Percentiles rank a stretch among this genome's conserved stretches.
Evolutionary conservation across 1,140 invertebrate genomes (phyloP).

Genomic region (Lepidurus packardi): DNA sequence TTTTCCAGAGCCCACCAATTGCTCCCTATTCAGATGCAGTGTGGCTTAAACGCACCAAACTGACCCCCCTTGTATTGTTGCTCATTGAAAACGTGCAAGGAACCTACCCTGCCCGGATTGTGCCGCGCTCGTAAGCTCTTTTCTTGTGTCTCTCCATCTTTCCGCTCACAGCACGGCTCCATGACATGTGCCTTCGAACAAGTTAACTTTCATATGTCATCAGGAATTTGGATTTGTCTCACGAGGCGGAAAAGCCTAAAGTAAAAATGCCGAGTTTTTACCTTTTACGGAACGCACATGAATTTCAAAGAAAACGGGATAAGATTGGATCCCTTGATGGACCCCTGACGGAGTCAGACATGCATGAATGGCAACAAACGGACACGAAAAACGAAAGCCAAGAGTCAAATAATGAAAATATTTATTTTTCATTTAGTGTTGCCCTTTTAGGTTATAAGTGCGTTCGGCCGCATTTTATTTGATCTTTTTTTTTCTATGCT

Average conservation of each 20-base stretch:
- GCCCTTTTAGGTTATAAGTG: background rate
- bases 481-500: background rate
- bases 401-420: conserved; percentile 5
- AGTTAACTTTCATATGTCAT: conserved; percentile 11
- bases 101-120: background rate
- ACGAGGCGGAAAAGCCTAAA: background rate
- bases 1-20: background rate
- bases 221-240: background rate
- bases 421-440: background rate
- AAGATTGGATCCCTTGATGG: background rate
- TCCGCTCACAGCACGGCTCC: conserved; percentile 3
- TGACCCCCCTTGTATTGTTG: background rate
- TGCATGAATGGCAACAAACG: conserved; percentile 11
- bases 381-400: background rate
- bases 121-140: background rate
- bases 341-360: conserved; percentile 5
- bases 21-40: conserved; percentile 2
- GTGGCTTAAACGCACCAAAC: conserved; percentile 1
- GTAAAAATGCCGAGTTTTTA: background rate
- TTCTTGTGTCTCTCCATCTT: background rate
- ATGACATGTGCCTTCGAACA: conserved; percentile 16
- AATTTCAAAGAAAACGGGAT: background rate
- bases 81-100: background rate
- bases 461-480: background rate
- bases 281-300: background rate